Evolutionary conservation across 2,113 vertebrate genomes (phyloP).

Genomic region (Ia io): DNA sequence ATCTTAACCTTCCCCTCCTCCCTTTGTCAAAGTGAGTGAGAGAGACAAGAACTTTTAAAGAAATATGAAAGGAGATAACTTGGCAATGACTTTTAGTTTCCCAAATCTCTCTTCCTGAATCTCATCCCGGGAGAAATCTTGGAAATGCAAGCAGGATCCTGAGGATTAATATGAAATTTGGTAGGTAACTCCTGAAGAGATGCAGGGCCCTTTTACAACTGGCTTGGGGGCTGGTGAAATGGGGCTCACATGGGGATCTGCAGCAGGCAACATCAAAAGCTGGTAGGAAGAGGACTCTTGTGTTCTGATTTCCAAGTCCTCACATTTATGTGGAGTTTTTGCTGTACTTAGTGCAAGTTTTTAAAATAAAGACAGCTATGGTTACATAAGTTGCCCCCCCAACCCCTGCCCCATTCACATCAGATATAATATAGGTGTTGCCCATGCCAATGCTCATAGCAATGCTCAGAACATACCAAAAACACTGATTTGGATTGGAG

Average conservation of each 20-base stretch:
- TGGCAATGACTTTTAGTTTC: background rate
- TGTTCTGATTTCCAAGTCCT: background rate
- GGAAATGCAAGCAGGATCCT: background rate
- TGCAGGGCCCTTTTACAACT: background rate
- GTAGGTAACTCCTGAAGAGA: background rate
- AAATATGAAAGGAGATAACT: background rate
- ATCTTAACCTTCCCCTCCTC: no score
- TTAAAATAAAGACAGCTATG: background rate
- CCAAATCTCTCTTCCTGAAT: background rate
- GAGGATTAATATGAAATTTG: background rate
- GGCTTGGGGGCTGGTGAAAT: background rate
- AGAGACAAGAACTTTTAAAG: background rate
- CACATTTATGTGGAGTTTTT: background rate
- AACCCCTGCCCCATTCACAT: background rate
- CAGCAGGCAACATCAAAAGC: background rate
- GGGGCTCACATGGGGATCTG: background rate
- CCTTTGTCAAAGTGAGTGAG: background rate
- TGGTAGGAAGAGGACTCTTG: background rate
- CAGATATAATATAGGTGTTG: background rate
- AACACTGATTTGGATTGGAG: background rate
- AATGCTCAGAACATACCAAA: background rate
- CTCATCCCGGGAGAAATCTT: background rate
- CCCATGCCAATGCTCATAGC: background rate
- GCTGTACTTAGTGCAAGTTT: background rate
- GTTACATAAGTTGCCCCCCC: background rate